phyloP scores from a whole-genome alignment of 2,888 invertebrate genomes.

The Periphyllus acericola region DNA sequence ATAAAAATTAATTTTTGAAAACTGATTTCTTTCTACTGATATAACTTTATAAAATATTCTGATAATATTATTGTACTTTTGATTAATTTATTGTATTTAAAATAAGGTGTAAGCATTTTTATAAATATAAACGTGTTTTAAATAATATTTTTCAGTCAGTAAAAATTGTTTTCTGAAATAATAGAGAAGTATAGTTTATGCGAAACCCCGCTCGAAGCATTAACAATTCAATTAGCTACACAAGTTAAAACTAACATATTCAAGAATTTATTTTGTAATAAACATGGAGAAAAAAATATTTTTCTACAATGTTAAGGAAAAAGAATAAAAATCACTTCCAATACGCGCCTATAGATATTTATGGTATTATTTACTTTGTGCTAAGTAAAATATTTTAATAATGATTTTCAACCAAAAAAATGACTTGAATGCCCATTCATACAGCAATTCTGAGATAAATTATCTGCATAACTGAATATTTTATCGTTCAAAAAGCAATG shows the following conservation, averaged over 20 bases:
- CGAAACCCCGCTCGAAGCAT: neutral
- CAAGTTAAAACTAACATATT: neutral
- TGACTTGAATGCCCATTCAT: neutral
- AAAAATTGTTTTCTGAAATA: too few relatives aligned
- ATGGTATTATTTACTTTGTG: neutral
- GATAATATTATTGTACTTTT: too few relatives aligned
- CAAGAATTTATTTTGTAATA: neutral
- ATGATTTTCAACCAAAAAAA: neutral
- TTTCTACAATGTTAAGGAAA: neutral
- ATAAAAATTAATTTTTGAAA: too few relatives aligned
- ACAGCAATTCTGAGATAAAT: neutral
- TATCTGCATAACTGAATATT: neutral
- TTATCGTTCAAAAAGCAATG: neutral
- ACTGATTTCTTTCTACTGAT: too few relatives aligned
- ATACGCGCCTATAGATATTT: neutral
- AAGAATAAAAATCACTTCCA: neutral
- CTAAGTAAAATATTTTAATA: conserved; percentile 11
- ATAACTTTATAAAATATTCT: too few relatives aligned
- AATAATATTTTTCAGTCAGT: too few relatives aligned
- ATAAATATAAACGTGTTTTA: too few relatives aligned
- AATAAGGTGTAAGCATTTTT: too few relatives aligned
- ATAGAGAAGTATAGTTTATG: too few relatives aligned
- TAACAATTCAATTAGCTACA: neutral
- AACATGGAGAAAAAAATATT: neutral
- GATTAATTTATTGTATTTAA: too few relatives aligned